Percentiles rank a stretch among this genome's conserved stretches.
Evolutionary conservation across 2,113 vertebrate species (phyloP).

Genomic region (Suncus etruscus): DNA sequence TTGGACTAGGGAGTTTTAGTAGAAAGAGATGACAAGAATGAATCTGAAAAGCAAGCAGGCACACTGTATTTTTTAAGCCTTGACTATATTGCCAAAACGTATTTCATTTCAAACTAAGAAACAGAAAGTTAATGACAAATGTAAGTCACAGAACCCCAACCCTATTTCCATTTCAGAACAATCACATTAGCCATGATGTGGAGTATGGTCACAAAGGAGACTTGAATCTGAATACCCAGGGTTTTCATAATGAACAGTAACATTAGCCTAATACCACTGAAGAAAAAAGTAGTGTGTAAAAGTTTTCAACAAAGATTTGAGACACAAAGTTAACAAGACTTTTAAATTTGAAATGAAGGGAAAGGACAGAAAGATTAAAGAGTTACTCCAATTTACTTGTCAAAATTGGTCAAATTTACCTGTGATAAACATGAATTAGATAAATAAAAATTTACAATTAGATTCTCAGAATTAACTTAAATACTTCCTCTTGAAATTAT

Average conservation of each 20-base stretch:
- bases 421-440: not conserved
- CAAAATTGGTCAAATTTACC: not conserved
- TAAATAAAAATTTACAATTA: conserved; percentile 10
- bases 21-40: not conserved
- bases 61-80: not conserved
- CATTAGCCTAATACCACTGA: not conserved
- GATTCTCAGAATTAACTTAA: not conserved
- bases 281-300: not conserved
- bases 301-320: not conserved
- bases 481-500: not conserved
- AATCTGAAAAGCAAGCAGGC: not conserved
- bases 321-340: not conserved
- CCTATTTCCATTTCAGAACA: conserved; percentile 23
- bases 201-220: not conserved
- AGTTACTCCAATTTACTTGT: not conserved
- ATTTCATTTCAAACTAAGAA: not conserved
- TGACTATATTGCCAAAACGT: not conserved
- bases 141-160: not conserved
- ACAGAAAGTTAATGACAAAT: not conserved
- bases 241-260: not conserved
- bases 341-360: conserved; percentile 31
- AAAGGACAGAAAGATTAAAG: not conserved
- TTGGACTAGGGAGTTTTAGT: not conserved
- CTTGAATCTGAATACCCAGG: not conserved
- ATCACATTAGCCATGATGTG: not conserved